Conservation (phyloP, 2,113 vertebrate genomes). For the Esox niger region DNA sequence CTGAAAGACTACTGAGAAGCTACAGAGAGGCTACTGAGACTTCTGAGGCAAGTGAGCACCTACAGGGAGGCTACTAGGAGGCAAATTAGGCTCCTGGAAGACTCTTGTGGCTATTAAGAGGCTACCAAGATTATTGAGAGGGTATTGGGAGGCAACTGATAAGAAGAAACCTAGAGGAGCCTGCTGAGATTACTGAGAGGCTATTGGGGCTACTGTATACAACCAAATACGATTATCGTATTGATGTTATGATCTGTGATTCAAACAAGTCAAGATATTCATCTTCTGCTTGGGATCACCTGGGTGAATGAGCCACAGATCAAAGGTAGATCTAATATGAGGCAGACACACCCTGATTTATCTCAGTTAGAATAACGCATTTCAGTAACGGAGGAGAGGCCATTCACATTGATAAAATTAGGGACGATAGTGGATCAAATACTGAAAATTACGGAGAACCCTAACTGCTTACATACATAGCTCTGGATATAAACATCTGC, state of each 20-base stretch:
- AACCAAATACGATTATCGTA: too few species aligned
- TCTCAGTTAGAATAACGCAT: background rate
- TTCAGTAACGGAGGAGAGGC: background rate
- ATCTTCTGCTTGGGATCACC: too few species aligned
- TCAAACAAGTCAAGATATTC: too few species aligned
- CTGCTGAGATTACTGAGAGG: slow-evolving; percentile 28
- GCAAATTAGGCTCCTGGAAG: slow-evolving; percentile 30
- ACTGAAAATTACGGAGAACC: too few species aligned
- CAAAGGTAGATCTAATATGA: background rate
- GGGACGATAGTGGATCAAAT: too few species aligned
- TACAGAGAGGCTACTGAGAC: slow-evolving; percentile 45
- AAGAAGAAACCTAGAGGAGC: too few species aligned
- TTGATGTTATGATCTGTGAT: too few species aligned
- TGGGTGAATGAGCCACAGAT: background rate
- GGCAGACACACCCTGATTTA: background rate
- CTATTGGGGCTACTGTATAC: slow-evolving; percentile 19
- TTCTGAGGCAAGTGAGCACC: slow-evolving; percentile 48
- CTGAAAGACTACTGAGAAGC: too few species aligned
- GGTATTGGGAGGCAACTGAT: slow-evolving; percentile 42
- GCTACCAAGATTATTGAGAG: slow-evolving; percentile 33
- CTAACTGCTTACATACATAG: too few species aligned
- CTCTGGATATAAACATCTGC: too few species aligned
- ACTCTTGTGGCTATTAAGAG: too few species aligned
- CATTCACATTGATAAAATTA: background rate
- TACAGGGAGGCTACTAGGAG: slow-evolving; percentile 34